Evolutionary conservation across 2,888 invertebrate species (phyloP).

Genomic region (Drosophila greeni): DNA sequence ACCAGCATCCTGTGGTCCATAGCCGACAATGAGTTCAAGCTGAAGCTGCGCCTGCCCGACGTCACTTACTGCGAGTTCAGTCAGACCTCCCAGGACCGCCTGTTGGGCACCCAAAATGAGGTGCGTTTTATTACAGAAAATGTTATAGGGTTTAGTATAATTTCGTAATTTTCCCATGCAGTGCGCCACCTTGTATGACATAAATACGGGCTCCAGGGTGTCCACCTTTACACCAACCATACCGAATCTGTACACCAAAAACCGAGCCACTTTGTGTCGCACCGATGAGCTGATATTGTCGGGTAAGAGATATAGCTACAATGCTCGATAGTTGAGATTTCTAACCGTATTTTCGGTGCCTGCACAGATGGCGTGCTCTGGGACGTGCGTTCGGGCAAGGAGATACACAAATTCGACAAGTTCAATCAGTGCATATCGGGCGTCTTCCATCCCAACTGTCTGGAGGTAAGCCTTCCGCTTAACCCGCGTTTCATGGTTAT

Average conservation of each 20-base stretch:
- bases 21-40: slow-evolving; percentile 75
- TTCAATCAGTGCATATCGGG: slow-evolving; percentile 96
- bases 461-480: slow-evolving; percentile 83
- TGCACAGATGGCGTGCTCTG: slow-evolving; percentile 92
- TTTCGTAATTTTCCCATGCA: slow-evolving; percentile 35
- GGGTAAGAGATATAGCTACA: slow-evolving; percentile 75
- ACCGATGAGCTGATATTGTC: slow-evolving; percentile 96
- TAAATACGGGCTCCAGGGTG: slow-evolving; percentile 87
- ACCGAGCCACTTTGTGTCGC: slow-evolving; percentile 95
- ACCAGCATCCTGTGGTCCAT: slow-evolving; percentile 81
- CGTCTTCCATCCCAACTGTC: slow-evolving; percentile 96
- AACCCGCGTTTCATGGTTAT: not conserved
- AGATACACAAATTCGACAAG: slow-evolving; percentile 98
- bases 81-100: slow-evolving; percentile 89
- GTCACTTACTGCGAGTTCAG: slow-evolving; percentile 96
- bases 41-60: slow-evolving; percentile 86
- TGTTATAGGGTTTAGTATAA: not conserved
- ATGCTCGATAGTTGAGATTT: not conserved
- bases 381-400: slow-evolving; percentile 92
- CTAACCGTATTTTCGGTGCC: not conserved
- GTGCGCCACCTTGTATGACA: slow-evolving; percentile 87
- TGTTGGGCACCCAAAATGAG: slow-evolving; percentile 93
- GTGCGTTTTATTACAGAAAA: slow-evolving; percentile 53
- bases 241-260: slow-evolving; percentile 95
- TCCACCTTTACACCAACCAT: slow-evolving; percentile 87